Conservation (phyloP, 2,113 vertebrate genomes). For the Fulmarus glacialis region DNA sequence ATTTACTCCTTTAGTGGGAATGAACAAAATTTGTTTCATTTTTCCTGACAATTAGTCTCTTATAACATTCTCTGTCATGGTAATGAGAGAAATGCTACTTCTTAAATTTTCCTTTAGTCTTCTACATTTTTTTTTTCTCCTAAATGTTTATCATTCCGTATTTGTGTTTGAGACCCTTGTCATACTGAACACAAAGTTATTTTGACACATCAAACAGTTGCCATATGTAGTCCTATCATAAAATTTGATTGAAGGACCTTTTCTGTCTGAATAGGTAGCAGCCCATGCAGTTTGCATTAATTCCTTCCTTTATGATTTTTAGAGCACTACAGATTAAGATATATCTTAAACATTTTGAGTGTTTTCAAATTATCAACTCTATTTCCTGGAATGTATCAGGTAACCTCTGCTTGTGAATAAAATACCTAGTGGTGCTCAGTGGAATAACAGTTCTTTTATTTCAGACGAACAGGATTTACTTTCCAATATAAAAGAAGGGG, state of each 20-base stretch:
- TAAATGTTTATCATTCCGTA: neutral
- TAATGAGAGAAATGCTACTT: neutral
- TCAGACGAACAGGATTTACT: neutral
- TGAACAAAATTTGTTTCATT: neutral
- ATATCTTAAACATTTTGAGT: neutral
- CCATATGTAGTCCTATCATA: neutral
- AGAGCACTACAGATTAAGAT: neutral
- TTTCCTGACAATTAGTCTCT: neutral
- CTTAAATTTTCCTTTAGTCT: neutral
- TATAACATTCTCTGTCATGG: neutral
- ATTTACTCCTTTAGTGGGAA: neutral
- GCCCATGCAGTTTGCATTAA: neutral
- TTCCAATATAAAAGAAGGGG: neutral
- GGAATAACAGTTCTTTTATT: neutral
- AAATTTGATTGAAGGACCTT: neutral
- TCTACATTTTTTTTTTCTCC: neutral
- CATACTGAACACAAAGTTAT: neutral
- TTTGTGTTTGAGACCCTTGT: neutral
- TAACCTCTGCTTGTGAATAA: neutral
- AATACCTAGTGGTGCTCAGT: neutral
- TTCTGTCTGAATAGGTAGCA: neutral
- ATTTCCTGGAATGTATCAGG: neutral
- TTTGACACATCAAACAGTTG: neutral
- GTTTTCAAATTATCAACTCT: neutral
- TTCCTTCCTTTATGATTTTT: neutral